Evolutionary conservation across 2,113 vertebrate genomes (phyloP), one percentile per base, ranked within the genome.

Genomic region (Thamnophis sirtalis): DNA sequence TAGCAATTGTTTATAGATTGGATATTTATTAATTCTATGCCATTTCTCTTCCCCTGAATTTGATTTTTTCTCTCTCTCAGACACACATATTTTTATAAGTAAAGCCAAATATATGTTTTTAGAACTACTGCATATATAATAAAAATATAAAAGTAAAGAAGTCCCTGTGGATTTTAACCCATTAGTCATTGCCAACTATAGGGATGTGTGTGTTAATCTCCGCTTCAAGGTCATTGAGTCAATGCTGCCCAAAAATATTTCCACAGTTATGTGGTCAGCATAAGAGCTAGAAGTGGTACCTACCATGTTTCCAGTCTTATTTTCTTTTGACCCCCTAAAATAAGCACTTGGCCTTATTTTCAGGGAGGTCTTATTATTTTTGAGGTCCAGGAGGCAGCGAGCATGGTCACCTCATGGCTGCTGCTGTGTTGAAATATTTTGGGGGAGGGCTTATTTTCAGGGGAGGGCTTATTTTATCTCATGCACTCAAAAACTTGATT

Each of bases 1-100:
- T 94, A 93, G 89, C 93, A 94, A 56, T 96, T 95, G 95, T 92
- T 96, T 92, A 68, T 80, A 89, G 43, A 89, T 95, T 94, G 93
- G 94, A 91, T 94, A 92, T 94, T 92, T 91, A 91, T 91, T 92
- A 38, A 60, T 58, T 43, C 38, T 89, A 26, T 48, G 5, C 10
- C 22, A 49, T 28, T 6, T 60, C 3, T 55, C 86, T 87, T 53
- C 4, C 2, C 11, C 19, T 38, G 86, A 38, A 22, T 7, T 87
- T 53, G 19, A 22, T 87, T 33, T 38, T 51, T 38, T 10, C 0
- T 68, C 63, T 43, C 33, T 43, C 73, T 43, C 15, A 68, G 63
- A 80, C 15, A 80, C 15, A 80, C 6, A 21, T 9, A 43, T 43
- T 38, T 60, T 38, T 33, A 43, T 43, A 38, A 43, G 3, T 21